These are phyloP conservation scores for Anguilla megastoma DNA, from an alignment of 2,797 vertebrate genomes.

Conservation along the genomic window DNA sequence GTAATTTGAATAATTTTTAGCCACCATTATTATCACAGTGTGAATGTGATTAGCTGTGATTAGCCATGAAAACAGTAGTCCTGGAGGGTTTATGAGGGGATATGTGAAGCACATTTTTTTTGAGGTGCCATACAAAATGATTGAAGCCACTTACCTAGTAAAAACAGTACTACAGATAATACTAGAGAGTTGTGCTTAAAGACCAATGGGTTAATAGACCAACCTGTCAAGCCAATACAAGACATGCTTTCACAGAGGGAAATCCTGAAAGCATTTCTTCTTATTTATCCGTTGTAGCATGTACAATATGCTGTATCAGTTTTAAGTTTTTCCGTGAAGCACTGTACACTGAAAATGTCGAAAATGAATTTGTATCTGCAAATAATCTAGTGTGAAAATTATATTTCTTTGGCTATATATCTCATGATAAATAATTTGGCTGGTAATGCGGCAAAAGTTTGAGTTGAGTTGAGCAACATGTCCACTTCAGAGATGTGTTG, in stretches of 20 bases:
- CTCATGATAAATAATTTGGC: too few relatives aligned
- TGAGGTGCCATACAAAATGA: background rate
- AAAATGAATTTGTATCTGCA: background rate
- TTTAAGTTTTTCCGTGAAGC: background rate
- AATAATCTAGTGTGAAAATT: too few relatives aligned
- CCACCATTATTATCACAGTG: background rate
- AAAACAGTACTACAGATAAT: background rate
- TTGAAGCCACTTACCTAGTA: background rate
- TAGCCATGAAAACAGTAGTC: background rate
- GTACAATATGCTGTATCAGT: background rate
- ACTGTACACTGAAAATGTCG: constrained; percentile 8
- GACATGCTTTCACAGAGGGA: background rate
- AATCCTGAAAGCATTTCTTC: background rate
- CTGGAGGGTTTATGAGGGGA: background rate
- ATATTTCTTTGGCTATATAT: too few relatives aligned
- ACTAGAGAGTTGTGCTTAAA: background rate
- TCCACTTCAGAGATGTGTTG: too few relatives aligned
- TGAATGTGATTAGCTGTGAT: background rate
- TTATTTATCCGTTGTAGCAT: background rate
- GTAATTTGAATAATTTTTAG: too few relatives aligned
- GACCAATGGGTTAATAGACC: background rate
- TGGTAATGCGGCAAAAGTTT: too few relatives aligned
- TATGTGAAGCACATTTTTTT: background rate
- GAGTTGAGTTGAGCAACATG: too few relatives aligned
- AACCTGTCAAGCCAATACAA: background rate